phyloP scores from a whole-genome alignment of 2,888 invertebrate species.

The Pristionchus entomophagus region DNA sequence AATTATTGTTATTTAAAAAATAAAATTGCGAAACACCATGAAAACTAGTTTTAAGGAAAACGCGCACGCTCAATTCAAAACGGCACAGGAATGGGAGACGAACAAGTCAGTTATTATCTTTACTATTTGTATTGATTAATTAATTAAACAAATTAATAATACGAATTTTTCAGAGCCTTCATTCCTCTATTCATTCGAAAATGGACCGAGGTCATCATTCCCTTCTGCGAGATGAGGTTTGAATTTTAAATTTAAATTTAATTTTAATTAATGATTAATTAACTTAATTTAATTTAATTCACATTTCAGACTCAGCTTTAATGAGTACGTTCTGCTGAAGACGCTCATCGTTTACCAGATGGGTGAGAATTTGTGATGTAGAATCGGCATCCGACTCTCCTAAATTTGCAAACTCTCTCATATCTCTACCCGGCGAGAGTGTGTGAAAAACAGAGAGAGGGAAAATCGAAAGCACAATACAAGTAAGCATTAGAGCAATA shows the following conservation, averaged over 20 bases:
- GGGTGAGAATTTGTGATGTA: slow-evolving; percentile 49
- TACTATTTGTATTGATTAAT: slow-evolving; percentile 48
- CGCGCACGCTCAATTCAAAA: slow-evolving; percentile 50
- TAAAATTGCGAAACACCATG: neutral
- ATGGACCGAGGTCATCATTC: slow-evolving; percentile 32
- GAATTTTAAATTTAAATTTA: too few species aligned
- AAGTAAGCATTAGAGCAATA: too few species aligned
- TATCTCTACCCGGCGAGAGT: too few species aligned
- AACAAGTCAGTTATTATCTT: slow-evolving; percentile 51
- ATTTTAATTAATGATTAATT: too few species aligned
- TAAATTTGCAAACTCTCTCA: too few species aligned
- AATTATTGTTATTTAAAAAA: too few species aligned
- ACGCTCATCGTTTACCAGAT: slow-evolving; percentile 52
- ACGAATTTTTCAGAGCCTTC: neutral
- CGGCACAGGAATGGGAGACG: slow-evolving; percentile 50
- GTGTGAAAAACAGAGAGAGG: too few species aligned
- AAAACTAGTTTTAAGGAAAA: slow-evolving; percentile 47
- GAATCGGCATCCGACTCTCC: too few species aligned
- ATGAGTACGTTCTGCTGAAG: slow-evolving; percentile 52
- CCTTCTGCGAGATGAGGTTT: slow-evolving; percentile 23
- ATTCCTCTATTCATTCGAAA: slow-evolving; percentile 34
- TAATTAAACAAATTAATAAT: neutral
- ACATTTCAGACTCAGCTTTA: slow-evolving; percentile 43
- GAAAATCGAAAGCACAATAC: too few species aligned
- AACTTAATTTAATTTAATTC: too few species aligned